A percentile compares a stretch with the other conserved stretches of the same genome.
Evolutionary conservation across 2,888 invertebrate genomes (phyloP).

Genomic region (Petrolisthes cinctipes): DNA sequence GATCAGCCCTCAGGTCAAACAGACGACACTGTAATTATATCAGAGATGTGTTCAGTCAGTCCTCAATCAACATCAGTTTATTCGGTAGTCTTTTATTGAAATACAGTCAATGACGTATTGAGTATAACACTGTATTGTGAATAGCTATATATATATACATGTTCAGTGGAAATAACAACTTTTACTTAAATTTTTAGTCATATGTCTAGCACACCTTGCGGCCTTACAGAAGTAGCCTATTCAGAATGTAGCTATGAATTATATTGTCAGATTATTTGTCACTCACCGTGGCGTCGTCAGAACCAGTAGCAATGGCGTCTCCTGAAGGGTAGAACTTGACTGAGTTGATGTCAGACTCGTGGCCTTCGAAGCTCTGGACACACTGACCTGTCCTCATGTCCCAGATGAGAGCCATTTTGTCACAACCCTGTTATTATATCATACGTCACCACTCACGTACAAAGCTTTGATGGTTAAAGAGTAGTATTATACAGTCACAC

Average conservation of each 20-base stretch:
- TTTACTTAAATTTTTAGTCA: too few relatives aligned
- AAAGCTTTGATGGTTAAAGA: too few relatives aligned
- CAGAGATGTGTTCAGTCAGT: not conserved
- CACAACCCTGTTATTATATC: constrained; percentile 80
- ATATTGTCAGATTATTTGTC: not conserved
- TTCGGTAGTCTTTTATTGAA: not conserved
- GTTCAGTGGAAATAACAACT: too few relatives aligned
- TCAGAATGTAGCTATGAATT: too few relatives aligned
- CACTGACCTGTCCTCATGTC: constrained; percentile 98
- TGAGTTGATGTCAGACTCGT: constrained; percentile 97
- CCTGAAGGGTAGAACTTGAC: constrained; percentile 99
- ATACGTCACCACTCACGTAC: too few relatives aligned
- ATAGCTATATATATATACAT: too few relatives aligned
- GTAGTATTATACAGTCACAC: too few relatives aligned
- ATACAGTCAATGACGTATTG: not conserved
- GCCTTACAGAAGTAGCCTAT: too few relatives aligned
- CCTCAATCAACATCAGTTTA: not conserved
- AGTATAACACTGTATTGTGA: too few relatives aligned
- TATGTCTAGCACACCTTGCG: too few relatives aligned
- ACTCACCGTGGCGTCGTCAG: constrained; percentile 93
- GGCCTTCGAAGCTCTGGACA: constrained; percentile 98
- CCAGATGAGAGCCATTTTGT: constrained; percentile 98
- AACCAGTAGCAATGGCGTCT: constrained; percentile 97
- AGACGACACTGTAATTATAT: constrained; percentile 83
- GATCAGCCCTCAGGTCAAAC: constrained; percentile 97